Percentiles rank a stretch among this genome's conserved stretches.
phyloP scores from a whole-genome alignment of 2,113 vertebrate genomes.

The Chaetorhynchus papuensis region DNA sequence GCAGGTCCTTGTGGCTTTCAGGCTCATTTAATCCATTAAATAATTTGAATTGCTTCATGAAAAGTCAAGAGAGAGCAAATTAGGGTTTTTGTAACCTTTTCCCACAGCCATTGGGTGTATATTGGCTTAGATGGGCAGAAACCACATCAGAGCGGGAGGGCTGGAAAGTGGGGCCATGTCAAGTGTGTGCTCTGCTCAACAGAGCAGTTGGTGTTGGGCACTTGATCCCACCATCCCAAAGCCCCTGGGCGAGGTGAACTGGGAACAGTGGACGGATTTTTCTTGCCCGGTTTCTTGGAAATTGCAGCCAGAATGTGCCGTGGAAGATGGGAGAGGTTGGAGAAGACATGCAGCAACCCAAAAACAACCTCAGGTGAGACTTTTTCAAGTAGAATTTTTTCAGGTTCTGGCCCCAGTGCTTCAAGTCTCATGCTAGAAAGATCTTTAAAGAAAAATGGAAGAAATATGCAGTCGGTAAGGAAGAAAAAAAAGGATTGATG shows the following conservation, averaged over 20 bases:
- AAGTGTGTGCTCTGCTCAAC: neutral
- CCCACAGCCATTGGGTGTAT: neutral
- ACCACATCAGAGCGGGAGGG: neutral
- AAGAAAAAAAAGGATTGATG: neutral
- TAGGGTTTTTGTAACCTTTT: no score
- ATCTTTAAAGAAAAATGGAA: neutral
- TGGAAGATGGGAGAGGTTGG: neutral
- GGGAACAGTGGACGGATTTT: neutral
- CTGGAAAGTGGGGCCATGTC: neutral
- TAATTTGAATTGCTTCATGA: neutral
- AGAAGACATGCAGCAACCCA: neutral
- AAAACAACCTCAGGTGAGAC: neutral
- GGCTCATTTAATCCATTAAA: neutral
- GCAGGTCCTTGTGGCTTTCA: neutral
- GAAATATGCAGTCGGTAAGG: neutral
- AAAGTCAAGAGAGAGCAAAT: neutral
- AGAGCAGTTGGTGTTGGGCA: neutral
- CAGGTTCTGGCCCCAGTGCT: neutral
- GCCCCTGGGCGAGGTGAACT: rapidly evolving
- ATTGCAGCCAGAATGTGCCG: rapidly evolving
- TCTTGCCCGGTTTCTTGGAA: neutral
- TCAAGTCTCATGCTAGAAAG: neutral
- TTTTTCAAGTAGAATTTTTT: neutral
- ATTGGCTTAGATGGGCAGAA: neutral
- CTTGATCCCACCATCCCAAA: neutral